Evolutionary conservation across 2,113 vertebrate species (phyloP).

Genomic region (Xyrauchen texanus): DNA sequence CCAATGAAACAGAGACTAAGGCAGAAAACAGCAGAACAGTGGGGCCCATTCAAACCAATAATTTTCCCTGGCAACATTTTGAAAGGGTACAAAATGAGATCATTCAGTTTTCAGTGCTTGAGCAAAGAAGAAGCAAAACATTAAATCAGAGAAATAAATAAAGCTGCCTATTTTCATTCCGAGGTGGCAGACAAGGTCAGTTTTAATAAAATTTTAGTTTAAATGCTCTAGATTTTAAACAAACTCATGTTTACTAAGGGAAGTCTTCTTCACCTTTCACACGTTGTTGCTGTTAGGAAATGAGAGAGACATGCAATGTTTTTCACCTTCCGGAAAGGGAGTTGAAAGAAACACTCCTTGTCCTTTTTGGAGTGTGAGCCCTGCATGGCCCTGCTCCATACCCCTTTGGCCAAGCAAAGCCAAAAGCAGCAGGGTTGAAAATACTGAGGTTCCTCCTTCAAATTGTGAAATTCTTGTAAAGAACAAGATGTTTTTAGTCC

Average conservation of each 20-base stretch:
- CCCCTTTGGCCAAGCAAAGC: not conserved
- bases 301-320: conserved; percentile 47
- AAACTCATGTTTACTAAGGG: not conserved
- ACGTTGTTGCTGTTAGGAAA: conserved; percentile 51
- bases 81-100: conserved; percentile 64
- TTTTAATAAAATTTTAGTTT: not conserved
- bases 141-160: conserved; percentile 20
- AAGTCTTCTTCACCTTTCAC: conserved; percentile 50
- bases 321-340: not conserved
- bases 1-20: conserved; percentile 48
- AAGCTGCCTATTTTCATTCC: not conserved
- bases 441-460: not conserved
- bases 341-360: conserved; percentile 12
- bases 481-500: not conserved
- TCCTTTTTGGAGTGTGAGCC: not conserved
- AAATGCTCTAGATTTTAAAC: no score
- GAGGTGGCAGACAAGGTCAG: no score
- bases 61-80: conserved; percentile 64
- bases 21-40: conserved; percentile 70
- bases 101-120: conserved; percentile 52
- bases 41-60: conserved; percentile 70
- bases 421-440: not conserved
- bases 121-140: conserved; percentile 15
- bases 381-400: not conserved
- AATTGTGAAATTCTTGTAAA: not conserved